A percentile compares a stretch with the other conserved stretches of the same genome.
These are phyloP conservation scores for Falco concolor DNA, from an alignment of 2,797 vertebrate genomes.

Conservation along the genomic window DNA sequence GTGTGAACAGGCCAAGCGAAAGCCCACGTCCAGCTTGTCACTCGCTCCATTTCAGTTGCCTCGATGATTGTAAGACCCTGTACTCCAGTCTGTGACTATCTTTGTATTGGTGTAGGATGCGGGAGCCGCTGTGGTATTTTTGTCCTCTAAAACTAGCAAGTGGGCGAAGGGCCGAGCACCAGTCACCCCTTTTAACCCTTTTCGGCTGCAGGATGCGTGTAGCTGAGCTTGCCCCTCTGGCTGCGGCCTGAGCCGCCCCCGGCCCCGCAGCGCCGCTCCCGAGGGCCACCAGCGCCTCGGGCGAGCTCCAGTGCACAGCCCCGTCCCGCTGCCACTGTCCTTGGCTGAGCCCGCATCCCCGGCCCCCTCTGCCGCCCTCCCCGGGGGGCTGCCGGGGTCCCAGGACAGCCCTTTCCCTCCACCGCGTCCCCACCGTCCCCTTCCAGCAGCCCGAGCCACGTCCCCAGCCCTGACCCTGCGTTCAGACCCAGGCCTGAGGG, in stretches of 20 bases:
- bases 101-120: background rate
- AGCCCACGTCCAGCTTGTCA: background rate
- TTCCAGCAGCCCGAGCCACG: background rate
- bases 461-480: background rate
- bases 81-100: background rate
- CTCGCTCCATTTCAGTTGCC: background rate
- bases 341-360: background rate
- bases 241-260: background rate
- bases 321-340: background rate
- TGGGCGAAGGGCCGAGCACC: background rate
- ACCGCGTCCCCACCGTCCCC: rapidly evolving
- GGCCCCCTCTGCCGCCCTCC: rapidly evolving
- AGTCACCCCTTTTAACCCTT: background rate
- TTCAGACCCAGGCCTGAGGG: constrained; percentile 4
- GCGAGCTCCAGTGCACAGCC: background rate
- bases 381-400: background rate
- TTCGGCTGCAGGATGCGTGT: background rate
- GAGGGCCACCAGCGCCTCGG: background rate
- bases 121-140: background rate
- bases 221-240: background rate
- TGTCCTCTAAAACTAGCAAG: background rate
- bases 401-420: background rate
- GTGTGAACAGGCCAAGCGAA: rapidly evolving
- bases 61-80: constrained; percentile 21
- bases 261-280: rapidly evolving